Evolutionary conservation across 2,797 vertebrate species (phyloP), one percentile per base, ranked within the genome.

Genomic region (Ciconia nigra): DNA sequence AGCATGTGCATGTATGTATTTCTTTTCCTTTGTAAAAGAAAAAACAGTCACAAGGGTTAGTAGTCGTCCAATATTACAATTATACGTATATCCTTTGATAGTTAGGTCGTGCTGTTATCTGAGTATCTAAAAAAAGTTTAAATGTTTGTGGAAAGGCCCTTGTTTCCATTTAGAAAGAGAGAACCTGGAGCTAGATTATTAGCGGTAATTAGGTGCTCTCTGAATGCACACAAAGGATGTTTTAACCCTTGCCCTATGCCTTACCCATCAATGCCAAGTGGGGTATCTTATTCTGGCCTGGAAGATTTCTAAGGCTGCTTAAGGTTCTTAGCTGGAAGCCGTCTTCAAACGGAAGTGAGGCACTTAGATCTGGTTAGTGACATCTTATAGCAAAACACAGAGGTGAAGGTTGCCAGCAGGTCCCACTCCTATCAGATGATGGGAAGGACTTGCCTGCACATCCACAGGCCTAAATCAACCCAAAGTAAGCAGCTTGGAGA

Each of bases 141-240:
- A 80, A 49, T 61, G 2, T 59, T 55, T 83, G 9, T 51, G 22
- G 33, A 47, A 70, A 63, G 10, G 5, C 7, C 6, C 61, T 59
- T 77, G 2, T 80, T 94, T 93, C 35, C 3, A 20, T 69, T 84
- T 20, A 61, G 25, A 65, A 76, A 65, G 13, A 76, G 26, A 46
- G 21, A 76, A 69, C 6, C 10, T 39, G 11, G 16, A 26, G 4
- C 11, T 54, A 29, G 18, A 26, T 37, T 15, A 13, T 65, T 69
- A 61, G 17, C 44, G 9, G 5, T 44, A 31, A 7, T 67, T 39
- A 59, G 8, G 10, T 13, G 3, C 9, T 82, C 0, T 0, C n/a
- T 61, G 46, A 65, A 44, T 66, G 22, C 10, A 37, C 16, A 55
- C 37, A 67, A 66, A 51, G 15, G 19, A 54, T 52, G 8, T 57